Evolutionary conservation across 2,797 vertebrate species (phyloP).

Genomic region (Bradypodion ventrale): DNA sequence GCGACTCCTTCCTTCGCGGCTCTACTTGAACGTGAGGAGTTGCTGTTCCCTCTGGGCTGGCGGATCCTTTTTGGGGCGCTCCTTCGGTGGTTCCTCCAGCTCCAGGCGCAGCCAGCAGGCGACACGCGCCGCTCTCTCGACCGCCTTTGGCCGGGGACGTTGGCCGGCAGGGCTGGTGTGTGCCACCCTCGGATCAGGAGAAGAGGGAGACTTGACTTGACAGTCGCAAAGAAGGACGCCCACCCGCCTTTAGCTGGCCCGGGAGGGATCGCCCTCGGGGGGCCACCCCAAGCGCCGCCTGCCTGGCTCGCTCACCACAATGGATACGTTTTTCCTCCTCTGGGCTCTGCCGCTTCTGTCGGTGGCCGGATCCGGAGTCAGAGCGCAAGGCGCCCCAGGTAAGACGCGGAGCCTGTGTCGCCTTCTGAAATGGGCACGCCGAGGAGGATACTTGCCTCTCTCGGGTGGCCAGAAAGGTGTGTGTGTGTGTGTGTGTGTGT

Average conservation of each 20-base stretch:
- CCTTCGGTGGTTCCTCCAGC: background rate
- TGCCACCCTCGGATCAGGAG: constrained; percentile 16
- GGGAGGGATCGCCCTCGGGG: background rate
- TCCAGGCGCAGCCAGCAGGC: constrained; percentile 28
- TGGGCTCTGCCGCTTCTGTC: constrained; percentile 83
- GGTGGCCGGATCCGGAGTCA: constrained; percentile 75
- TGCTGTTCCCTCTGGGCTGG: constrained; percentile 32
- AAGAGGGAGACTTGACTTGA: constrained; percentile 15
- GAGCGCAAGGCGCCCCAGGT: constrained; percentile 85
- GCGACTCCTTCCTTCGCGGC: constrained; percentile 2
- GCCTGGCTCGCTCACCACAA: constrained; percentile 62
- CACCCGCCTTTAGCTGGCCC: background rate
- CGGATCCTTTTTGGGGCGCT: constrained; percentile 7
- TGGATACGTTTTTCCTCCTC: constrained; percentile 83
- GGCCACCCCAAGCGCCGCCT: no score
- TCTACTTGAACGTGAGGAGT: constrained; percentile 42
- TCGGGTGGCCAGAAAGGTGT: no score
- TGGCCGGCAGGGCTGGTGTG: background rate
- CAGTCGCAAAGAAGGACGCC: background rate
- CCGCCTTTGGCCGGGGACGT: constrained; percentile 42
- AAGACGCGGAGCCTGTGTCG: constrained; percentile 65
- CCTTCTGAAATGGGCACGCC: no score
- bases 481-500: no score
- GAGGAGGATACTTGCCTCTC: no score
- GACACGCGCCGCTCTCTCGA: background rate